Evolutionary conservation across 2,888 invertebrate genomes (phyloP), one percentile per base, ranked within the genome.

Genomic region (Megamerina dolium): DNA sequence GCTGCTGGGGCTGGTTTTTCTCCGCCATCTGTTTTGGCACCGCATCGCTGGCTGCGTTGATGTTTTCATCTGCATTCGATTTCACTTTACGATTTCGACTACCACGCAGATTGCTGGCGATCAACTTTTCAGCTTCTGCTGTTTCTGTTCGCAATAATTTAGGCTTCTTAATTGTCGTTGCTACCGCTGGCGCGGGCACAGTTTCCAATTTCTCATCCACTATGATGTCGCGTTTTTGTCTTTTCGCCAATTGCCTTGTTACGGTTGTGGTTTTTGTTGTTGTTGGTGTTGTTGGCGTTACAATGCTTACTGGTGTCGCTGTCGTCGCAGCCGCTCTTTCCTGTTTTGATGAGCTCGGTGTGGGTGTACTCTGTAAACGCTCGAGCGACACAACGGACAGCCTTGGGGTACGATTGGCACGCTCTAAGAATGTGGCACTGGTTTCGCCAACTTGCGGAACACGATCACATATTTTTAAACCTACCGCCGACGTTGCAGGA

Each of bases 401-500:
- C 3, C 79, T 71, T 3, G 76, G 79, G 30, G 74, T 75, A 33
- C 61, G 70, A 26, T 68, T 73, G 40, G 60, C 63, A 13, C 84
- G 72, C 59, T 83, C 77, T 43, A 83, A 70, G 64, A 83, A 84
- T 49, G 76, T 79, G 31, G 77, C 78, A 53, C 77, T 79, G 30
- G 82, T 78, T 67, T 84, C 84, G 2, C 83, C 84, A 36, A 78
- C 74, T 66, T 79, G 79, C 1, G 84, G 83, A 17, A 84, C 83
- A 49, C 83, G 76, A 60, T 83, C 83, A 57, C 82, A 83, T 5
- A 51, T 27, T 20, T 51, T 44, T 19, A 57, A 54, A 3, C 48
- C 31, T 4, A 27, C 29, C 30, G 46, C 8, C 27, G 41, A 8
- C 37, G 27, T 23, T 27, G 5, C 3, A 27, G 40, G 2, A 1